Percentiles rank a stretch among this genome's conserved stretches.
These are phyloP conservation scores for Heliconius himera DNA, from an alignment of 1,140 invertebrate genomes.

Conservation along the genomic window DNA sequence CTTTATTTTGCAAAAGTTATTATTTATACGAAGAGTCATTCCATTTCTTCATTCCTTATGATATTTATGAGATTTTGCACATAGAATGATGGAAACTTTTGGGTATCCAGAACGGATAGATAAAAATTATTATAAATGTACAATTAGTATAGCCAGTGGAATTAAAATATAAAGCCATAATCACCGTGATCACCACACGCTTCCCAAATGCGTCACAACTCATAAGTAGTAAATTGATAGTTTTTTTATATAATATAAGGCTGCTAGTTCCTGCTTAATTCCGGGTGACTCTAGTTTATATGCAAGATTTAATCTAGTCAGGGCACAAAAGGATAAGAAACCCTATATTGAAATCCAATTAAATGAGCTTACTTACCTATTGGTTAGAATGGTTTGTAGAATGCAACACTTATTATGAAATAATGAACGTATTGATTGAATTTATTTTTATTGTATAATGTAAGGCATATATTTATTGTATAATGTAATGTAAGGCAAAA, in stretches of 20 bases:
- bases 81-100: not conserved
- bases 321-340: conserved; percentile 25
- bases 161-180: too few relatives aligned
- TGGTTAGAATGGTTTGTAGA: not conserved
- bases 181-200: not conserved
- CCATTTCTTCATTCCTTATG: not conserved
- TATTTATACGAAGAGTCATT: not conserved
- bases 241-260: not conserved
- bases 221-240: too few relatives aligned
- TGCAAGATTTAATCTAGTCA: conserved; percentile 29
- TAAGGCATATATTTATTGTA: too few relatives aligned
- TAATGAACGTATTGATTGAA: not conserved
- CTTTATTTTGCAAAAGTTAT: too few relatives aligned
- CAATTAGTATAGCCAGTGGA: too few relatives aligned
- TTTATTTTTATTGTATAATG: too few relatives aligned
- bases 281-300: conserved; percentile 15
- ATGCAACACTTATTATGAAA: not conserved
- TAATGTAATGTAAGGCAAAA: not conserved
- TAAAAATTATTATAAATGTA: not conserved
- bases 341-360: conserved; percentile 27
- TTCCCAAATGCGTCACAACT: not conserved
- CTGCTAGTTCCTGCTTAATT: conserved; percentile 19
- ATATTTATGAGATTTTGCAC: not conserved
- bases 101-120: not conserved
- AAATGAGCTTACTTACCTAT: conserved; percentile 15